phyloP scores from a whole-genome alignment of 1,140 invertebrate species.

The Euura lappo region DNA sequence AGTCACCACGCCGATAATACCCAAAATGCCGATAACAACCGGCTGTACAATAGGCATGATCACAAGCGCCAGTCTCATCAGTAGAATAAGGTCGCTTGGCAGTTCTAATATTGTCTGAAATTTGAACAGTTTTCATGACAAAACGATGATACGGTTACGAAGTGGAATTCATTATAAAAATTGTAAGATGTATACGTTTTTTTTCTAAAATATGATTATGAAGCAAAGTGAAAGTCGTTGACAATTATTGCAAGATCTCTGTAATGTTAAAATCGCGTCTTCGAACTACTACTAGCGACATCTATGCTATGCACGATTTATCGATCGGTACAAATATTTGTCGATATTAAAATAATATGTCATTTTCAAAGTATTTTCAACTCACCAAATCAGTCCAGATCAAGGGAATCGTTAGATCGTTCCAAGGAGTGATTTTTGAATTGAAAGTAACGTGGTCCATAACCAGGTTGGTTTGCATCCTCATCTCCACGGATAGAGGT shows the following conservation, averaged over 20 bases:
- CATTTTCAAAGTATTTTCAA: conserved; percentile 10
- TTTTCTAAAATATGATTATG: conserved; percentile 8
- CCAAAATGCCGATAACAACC: conserved; percentile 38
- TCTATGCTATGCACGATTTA: too few relatives aligned
- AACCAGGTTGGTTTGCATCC: conserved; percentile 73
- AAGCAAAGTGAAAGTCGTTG: too few relatives aligned
- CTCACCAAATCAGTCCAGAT: conserved; percentile 71
- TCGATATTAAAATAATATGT: too few relatives aligned
- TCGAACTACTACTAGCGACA: too few relatives aligned
- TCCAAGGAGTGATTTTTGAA: conserved; percentile 61
- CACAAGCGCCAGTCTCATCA: conserved; percentile 34
- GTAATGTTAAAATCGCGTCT: too few relatives aligned
- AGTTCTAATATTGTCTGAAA: conserved; percentile 39
- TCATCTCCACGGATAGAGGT: conserved; percentile 64
- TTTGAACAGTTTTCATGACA: background rate
- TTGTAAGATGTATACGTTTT: background rate
- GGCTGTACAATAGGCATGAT: conserved; percentile 41
- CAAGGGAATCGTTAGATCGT: conserved; percentile 68
- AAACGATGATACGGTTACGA: too few relatives aligned
- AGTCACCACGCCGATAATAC: conserved; percentile 35
- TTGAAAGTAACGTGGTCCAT: conserved; percentile 65
- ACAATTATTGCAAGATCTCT: too few relatives aligned
- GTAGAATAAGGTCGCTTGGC: conserved; percentile 28
- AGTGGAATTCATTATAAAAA: too few relatives aligned
- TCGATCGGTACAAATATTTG: too few relatives aligned